Evolutionary conservation across 2,797 vertebrate genomes (phyloP).

Genomic region (Menidia menidia): DNA sequence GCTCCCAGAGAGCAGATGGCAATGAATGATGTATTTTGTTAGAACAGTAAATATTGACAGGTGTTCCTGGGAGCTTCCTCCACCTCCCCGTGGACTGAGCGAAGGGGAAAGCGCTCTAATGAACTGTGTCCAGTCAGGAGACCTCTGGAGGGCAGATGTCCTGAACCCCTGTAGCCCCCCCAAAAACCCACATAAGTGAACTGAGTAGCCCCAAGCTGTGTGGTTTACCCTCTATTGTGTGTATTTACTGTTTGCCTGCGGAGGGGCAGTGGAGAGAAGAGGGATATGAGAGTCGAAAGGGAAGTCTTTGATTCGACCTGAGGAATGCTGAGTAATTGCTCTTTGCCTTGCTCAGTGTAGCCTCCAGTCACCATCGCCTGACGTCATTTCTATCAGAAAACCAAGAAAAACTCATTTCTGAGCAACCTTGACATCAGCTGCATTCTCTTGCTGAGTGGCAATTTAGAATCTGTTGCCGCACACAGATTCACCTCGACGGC

Average conservation of each 20-base stretch:
- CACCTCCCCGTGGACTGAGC: constrained; percentile 51
- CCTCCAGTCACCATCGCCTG: constrained; percentile 69
- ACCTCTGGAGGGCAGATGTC: constrained; percentile 62
- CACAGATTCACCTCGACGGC: constrained; percentile 51
- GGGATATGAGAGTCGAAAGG: constrained; percentile 23
- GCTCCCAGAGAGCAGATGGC: constrained; percentile 79
- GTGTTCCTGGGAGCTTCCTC: constrained; percentile 64
- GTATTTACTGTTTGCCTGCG: not conserved
- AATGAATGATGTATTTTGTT: constrained; percentile 83
- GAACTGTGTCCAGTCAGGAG: constrained; percentile 63
- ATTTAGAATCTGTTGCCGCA: constrained; percentile 74
- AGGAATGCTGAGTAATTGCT: constrained; percentile 51
- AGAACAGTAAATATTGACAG: constrained; percentile 85
- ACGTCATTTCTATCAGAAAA: constrained; percentile 71
- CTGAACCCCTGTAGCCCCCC: constrained; percentile 38
- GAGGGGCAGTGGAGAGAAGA: not conserved
- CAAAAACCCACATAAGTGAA: constrained; percentile 33
- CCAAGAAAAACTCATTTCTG: constrained; percentile 78
- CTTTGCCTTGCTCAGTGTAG: constrained; percentile 53
- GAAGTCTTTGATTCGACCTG: constrained; percentile 38
- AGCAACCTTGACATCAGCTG: constrained; percentile 80
- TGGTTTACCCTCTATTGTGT: constrained; percentile 32
- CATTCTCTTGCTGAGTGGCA: constrained; percentile 65
- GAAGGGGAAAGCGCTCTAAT: constrained; percentile 70
- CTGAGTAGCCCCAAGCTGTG: constrained; percentile 19